Evolutionary conservation across 1,140 invertebrate genomes (phyloP).

Genomic region (Heliconius himera): DNA sequence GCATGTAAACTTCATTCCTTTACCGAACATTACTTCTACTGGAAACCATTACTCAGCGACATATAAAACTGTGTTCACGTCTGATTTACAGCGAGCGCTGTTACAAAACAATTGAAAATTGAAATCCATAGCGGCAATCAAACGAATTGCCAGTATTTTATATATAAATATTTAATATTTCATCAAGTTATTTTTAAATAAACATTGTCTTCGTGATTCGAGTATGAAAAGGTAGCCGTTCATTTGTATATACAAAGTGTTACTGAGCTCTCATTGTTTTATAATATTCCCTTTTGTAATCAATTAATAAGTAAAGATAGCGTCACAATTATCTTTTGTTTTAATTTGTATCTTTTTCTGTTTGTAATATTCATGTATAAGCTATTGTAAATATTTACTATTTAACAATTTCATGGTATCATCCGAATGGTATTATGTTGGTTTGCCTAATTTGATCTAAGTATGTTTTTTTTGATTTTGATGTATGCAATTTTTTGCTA

Average conservation of each 20-base stretch:
- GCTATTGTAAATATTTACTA: too few species aligned
- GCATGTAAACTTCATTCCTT: conserved; percentile 1
- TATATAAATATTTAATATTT: conserved; percentile 15
- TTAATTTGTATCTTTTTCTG: not conserved
- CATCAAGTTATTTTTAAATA: not conserved
- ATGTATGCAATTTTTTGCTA: too few species aligned
- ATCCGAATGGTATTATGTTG: too few species aligned
- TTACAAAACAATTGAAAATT: conserved; percentile 18
- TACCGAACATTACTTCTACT: not conserved
- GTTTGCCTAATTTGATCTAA: too few species aligned
- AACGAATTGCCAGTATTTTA: conserved; percentile 12
- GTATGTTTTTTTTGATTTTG: too few species aligned
- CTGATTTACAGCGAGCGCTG: conserved; percentile 12
- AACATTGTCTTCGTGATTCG: conserved; percentile 6
- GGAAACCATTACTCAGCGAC: not conserved
- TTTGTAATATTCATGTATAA: too few species aligned
- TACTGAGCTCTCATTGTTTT: not conserved
- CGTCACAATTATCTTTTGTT: not conserved
- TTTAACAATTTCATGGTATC: too few species aligned
- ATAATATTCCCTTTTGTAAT: not conserved
- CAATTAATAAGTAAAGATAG: not conserved
- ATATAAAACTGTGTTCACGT: conserved; percentile 11
- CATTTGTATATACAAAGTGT: not conserved
- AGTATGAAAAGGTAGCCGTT: not conserved
- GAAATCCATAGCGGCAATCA: conserved; percentile 18